phyloP scores from a whole-genome alignment of 2,113 vertebrate genomes.

The Epinephelus moara region DNA sequence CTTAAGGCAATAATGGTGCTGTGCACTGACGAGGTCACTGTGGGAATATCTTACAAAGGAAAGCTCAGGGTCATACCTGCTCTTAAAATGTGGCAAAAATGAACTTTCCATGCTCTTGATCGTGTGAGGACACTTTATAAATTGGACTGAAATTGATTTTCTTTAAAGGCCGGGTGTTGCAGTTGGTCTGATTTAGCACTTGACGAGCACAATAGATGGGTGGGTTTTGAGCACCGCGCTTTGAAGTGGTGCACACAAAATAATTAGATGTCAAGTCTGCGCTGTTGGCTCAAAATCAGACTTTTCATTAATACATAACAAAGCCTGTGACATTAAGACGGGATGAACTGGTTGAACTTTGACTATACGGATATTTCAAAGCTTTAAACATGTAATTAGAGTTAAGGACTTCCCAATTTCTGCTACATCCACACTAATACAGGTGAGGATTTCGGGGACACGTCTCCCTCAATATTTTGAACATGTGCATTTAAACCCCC shows the following conservation, averaged over 20 bases:
- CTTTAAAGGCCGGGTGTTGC: conserved; percentile 32
- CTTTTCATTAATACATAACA: conserved; percentile 35
- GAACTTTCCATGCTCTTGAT: conserved; percentile 47
- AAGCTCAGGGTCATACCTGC: conserved; percentile 23
- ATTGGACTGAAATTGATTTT: conserved; percentile 20
- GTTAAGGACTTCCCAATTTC: background rate
- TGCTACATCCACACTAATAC: background rate
- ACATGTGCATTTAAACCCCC: too few species aligned
- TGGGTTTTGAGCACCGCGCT: conserved; percentile 22
- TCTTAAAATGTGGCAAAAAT: conserved; percentile 29
- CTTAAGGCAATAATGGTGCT: conserved; percentile 63
- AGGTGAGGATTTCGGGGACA: too few species aligned
- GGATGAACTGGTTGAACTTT: conserved; percentile 32
- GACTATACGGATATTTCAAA: conserved; percentile 13
- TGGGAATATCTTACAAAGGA: conserved; percentile 33
- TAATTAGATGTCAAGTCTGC: conserved; percentile 49
- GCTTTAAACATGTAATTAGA: background rate
- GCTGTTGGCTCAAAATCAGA: conserved; percentile 11
- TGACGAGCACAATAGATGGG: conserved; percentile 46
- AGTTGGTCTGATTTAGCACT: conserved; percentile 46
- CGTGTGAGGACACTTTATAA: conserved; percentile 44
- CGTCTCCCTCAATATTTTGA: too few species aligned
- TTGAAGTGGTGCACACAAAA: conserved; percentile 40
- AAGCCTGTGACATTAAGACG: background rate
- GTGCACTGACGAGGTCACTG: conserved; percentile 57